Percentiles rank a stretch among this genome's conserved stretches.
phyloP scores from a whole-genome alignment of 2,888 invertebrate genomes.

The Caenorhabditis sp. region DNA sequence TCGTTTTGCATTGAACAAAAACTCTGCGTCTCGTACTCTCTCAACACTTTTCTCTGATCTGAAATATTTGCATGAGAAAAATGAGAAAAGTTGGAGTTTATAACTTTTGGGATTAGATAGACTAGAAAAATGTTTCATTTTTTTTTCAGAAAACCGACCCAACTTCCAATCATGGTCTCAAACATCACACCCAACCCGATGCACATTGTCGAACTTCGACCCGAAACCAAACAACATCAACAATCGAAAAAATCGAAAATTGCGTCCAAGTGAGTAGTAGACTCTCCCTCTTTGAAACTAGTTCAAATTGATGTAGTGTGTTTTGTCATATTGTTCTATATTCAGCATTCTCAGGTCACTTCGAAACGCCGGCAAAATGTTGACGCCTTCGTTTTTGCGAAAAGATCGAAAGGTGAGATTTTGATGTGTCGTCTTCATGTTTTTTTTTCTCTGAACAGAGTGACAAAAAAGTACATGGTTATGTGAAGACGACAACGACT shows the following conservation, averaged over 20 bases:
- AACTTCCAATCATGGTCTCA: conserved; percentile 29
- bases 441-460: conserved; percentile 9
- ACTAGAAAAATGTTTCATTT: no score
- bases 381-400: conserved; percentile 45
- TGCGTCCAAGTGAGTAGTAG: conserved; percentile 27
- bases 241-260: conserved; percentile 30
- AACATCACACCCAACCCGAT: conserved; percentile 21
- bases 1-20: no score
- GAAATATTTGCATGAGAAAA: no score
- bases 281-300: no score
- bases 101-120: no score
- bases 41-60: no score
- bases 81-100: no score
- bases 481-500: conserved; percentile 28
- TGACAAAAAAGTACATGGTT: conserved; percentile 21
- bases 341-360: conserved; percentile 51
- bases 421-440: no score
- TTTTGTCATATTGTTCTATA: conserved; percentile 16
- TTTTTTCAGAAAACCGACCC: conserved; percentile 21
- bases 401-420: conserved; percentile 32
- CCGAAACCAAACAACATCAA: conserved; percentile 5
- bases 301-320: conserved; percentile 4
- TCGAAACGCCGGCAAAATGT: conserved; percentile 44
- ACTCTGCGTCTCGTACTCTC: no score
- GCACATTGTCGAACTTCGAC: conserved; percentile 33